A percentile compares a stretch with the other conserved stretches of the same genome.
Conservation (phyloP, 2,797 vertebrate species). For the Buphagus erythrorhynchus region DNA sequence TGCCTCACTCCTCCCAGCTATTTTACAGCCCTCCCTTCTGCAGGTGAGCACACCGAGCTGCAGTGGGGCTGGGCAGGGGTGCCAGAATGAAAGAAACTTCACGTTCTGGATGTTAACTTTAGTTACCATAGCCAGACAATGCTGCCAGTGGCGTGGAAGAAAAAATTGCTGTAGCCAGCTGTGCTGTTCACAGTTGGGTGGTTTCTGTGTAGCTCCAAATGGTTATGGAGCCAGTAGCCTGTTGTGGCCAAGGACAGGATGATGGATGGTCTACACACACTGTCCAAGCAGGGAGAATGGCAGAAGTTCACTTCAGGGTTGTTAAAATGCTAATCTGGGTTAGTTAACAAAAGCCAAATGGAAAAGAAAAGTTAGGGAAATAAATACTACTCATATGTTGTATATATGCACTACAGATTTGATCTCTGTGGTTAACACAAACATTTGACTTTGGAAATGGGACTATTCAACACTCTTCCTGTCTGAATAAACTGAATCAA, state of each 20-base stretch:
- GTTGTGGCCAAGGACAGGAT: constrained; percentile 84
- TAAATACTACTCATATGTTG: constrained; percentile 43
- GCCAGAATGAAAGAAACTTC: constrained; percentile 76
- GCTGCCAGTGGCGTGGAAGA: constrained; percentile 81
- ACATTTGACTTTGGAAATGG: constrained; percentile 41
- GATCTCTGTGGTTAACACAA: constrained; percentile 40
- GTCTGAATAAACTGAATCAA: constrained; percentile 7
- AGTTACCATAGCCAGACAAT: constrained; percentile 86
- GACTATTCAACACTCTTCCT: constrained; percentile 29
- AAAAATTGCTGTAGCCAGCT: constrained; percentile 86
- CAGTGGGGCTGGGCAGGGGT: constrained; percentile 63
- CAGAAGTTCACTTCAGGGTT: constrained; percentile 83
- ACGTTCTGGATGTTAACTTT: constrained; percentile 83
- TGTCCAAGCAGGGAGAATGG: constrained; percentile 78
- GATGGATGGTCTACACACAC: constrained; percentile 82
- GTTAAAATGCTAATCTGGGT: constrained; percentile 86
- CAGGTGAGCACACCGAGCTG: constrained; percentile 78
- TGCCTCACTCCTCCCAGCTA: constrained; percentile 59
- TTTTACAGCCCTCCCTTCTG: constrained; percentile 61
- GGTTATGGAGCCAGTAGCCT: constrained; percentile 81
- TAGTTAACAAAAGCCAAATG: constrained; percentile 78
- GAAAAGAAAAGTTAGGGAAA: constrained; percentile 71
- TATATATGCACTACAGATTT: constrained; percentile 27
- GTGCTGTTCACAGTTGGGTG: constrained; percentile 84
- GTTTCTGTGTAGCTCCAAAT: constrained; percentile 79